phyloP scores from a whole-genome alignment of 2,113 vertebrate genomes.

The Mesoclemmys tuberculata region DNA sequence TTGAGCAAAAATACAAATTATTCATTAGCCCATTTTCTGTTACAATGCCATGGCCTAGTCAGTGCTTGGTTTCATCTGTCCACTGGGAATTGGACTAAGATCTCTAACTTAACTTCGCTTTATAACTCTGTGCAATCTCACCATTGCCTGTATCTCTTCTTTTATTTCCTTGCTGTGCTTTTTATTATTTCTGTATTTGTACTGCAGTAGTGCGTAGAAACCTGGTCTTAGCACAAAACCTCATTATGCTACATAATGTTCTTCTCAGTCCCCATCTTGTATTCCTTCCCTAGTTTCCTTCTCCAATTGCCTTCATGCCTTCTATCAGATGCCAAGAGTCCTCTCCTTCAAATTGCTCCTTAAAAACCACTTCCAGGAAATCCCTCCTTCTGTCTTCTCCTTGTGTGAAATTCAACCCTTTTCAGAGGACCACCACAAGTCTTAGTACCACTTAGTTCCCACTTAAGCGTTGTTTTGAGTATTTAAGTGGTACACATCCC shows the following conservation, averaged over 20 bases:
- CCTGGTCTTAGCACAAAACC: background rate
- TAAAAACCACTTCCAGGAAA: background rate
- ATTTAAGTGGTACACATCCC: fast-evolving
- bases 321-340: background rate
- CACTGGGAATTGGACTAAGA: background rate
- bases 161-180: background rate
- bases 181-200: background rate
- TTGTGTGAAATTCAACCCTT: fast-evolving
- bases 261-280: background rate
- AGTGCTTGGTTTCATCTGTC: background rate
- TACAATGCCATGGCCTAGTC: background rate
- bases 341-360: background rate
- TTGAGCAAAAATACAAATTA: background rate
- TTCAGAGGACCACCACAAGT: background rate
- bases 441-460: background rate
- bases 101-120: background rate
- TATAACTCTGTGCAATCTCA: background rate
- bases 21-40: background rate
- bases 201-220: background rate
- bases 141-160: background rate
- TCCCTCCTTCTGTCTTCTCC: background rate
- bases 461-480: fast-evolving
- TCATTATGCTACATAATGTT: background rate
- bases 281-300: background rate
- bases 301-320: background rate